Percentiles rank a stretch among this genome's conserved stretches.
phyloP scores from a whole-genome alignment of 2,113 vertebrate genomes.

The Xiphophorus hellerii region DNA sequence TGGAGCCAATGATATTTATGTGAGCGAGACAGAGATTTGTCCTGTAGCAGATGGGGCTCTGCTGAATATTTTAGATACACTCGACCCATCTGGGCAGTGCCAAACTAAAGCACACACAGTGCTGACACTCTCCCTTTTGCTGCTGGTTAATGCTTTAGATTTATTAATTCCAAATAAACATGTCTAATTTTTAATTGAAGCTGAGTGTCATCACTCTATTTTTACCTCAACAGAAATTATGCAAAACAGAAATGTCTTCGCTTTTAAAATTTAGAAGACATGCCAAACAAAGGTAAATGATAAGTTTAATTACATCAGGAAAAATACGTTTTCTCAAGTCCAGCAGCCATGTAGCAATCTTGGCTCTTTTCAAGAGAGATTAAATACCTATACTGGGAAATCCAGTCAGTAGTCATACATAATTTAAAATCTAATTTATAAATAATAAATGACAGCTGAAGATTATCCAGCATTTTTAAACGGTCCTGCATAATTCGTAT shows the following conservation, averaged over 20 bases:
- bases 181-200: slow-evolving; percentile 6
- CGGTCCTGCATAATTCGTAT: slow-evolving; percentile 1
- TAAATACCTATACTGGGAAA: background rate
- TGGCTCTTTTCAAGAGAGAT: slow-evolving; percentile 26
- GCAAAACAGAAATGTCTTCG: background rate
- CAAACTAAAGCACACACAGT: slow-evolving; percentile 28
- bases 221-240: slow-evolving; percentile 21
- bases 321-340: background rate
- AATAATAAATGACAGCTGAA: slow-evolving; percentile 4
- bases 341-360: slow-evolving; percentile 21
- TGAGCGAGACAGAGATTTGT: slow-evolving; percentile 52
- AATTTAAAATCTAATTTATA: slow-evolving; percentile 7
- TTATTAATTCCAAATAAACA: slow-evolving; percentile 8
- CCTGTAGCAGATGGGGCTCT: slow-evolving; percentile 67
- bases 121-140: slow-evolving; percentile 10
- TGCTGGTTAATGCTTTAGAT: slow-evolving; percentile 31
- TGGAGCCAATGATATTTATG: slow-evolving; percentile 50
- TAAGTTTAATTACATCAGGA: background rate
- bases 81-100: slow-evolving; percentile 52
- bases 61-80: slow-evolving; percentile 69
- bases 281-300: background rate
- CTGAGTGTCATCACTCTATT: slow-evolving; percentile 14
- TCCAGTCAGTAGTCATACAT: slow-evolving; percentile 13
- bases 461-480: slow-evolving; percentile 8
- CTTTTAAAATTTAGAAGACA: background rate